Conservation (phyloP, 2,797 vertebrate genomes). For the Trichosurus vulpecula region DNA sequence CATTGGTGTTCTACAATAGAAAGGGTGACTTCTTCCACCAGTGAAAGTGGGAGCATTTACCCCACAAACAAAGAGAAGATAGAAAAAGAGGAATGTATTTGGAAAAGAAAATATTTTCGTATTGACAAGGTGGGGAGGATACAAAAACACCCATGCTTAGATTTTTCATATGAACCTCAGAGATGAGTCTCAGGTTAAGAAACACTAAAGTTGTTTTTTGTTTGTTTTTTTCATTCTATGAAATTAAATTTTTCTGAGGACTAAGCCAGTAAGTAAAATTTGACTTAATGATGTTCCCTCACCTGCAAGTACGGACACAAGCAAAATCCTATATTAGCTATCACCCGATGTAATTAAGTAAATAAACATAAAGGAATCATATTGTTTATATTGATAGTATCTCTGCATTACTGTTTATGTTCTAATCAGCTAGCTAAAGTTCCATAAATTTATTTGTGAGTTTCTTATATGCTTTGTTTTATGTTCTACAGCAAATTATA, state of each 20-base stretch:
- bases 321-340: background rate
- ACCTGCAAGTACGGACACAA: background rate
- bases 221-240: background rate
- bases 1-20: background rate
- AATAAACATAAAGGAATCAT: background rate
- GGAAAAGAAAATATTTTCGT: background rate
- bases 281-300: background rate
- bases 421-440: background rate
- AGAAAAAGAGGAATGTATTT: background rate
- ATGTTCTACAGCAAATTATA: background rate
- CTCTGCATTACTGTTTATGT: background rate
- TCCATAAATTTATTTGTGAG: background rate
- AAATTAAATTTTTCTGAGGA: slow-evolving; percentile 6
- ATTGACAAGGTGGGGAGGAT: background rate
- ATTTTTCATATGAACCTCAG: background rate
- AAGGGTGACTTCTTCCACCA: background rate
- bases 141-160: background rate
- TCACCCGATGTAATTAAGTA: slow-evolving; percentile 28
- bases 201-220: background rate
- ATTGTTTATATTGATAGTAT: background rate
- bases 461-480: background rate
- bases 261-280: background rate
- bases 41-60: background rate
- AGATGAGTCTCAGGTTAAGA: background rate
- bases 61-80: background rate